Base-by-base conservation (phyloP, 2,888 invertebrate genomes). In the Callyntrura guangdongensis region DNA sequence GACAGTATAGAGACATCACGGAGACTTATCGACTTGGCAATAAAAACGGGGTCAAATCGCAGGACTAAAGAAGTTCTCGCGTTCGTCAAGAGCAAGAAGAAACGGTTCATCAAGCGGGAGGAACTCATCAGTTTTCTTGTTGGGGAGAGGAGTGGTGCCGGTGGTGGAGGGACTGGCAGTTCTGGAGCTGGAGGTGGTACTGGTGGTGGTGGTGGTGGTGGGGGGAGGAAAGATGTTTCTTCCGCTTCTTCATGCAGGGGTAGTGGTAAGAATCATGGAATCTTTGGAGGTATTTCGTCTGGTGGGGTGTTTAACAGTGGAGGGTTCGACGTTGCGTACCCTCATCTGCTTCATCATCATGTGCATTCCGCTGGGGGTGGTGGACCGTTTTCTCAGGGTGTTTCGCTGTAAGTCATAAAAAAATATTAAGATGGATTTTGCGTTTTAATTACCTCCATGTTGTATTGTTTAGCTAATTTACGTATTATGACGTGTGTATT, bases 1-100 rank as follows among this genome's bases (percentile, higher is more conserved):
- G 93, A 93, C 92, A 91, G 82, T 64, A 45, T 90, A 12, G 90
- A 90, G 36, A 90, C 90, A 4, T 81, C 79, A 1, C 53, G 90
- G 3, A 27, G 82, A 0, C 61, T 88, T 8, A 79, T 90, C 12
- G 92, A 92, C 22, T 79, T 92, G 22, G 91, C 89, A 4, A 89
- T 91, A n/a, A 91, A 89, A 20, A 89, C 86, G 56, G 92, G 92
- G 17, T 91, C 91, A 17, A 91, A 90, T 82, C 87, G 92, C 8
- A 27, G 92, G 74, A 92, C 89, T 20, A 92, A 92, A 56, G 92
- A 92, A 59, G 82, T 92, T 12, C 67, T 92, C 11, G 86, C 92
- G 36, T 92, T 92, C 79, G 91, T 92, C 14, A 88, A 91, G 49
- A 92, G 91, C 25, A 85, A 91, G 53, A 87, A 92, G 74, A 89